phyloP scores from a whole-genome alignment of 2,888 invertebrate genomes.

The Meteorus cinctellus region DNA sequence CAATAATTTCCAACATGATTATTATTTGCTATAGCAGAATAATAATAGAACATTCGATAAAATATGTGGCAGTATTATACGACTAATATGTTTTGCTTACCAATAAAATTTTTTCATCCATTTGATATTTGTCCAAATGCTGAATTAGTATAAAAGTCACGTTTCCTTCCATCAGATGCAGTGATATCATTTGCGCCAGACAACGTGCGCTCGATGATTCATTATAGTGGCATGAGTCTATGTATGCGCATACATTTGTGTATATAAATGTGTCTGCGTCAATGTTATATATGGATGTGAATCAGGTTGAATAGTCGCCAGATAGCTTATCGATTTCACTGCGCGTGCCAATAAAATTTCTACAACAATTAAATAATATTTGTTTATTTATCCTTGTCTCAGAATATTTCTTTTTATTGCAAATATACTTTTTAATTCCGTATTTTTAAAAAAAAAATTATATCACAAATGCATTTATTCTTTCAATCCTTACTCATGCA shows the following conservation, averaged over 20 bases:
- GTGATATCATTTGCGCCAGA: constrained; percentile 26
- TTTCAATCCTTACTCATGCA: too few relatives aligned
- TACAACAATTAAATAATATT: background rate
- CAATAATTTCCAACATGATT: too few relatives aligned
- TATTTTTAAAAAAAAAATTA: too few relatives aligned
- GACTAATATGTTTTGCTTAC: too few relatives aligned
- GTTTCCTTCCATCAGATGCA: constrained; percentile 1
- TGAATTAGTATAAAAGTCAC: constrained; percentile 11
- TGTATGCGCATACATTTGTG: background rate
- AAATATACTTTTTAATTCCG: background rate
- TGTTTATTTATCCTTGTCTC: background rate
- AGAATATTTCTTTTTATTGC: background rate
- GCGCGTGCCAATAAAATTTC: background rate
- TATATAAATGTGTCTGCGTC: background rate
- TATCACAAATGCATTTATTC: too few relatives aligned
- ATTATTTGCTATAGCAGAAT: too few relatives aligned
- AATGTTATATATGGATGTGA: background rate
- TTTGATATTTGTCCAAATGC: background rate
- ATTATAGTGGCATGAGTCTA: constrained; percentile 9
- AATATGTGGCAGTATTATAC: too few relatives aligned
- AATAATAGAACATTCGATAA: too few relatives aligned
- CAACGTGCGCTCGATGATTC: constrained; percentile 16
- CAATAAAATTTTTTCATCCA: background rate
- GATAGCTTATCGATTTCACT: background rate
- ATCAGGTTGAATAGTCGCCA: background rate